Evolutionary conservation across 1,140 invertebrate species (phyloP), one percentile per base, ranked within the genome.

Genomic region (Trachelipus rathkii): DNA sequence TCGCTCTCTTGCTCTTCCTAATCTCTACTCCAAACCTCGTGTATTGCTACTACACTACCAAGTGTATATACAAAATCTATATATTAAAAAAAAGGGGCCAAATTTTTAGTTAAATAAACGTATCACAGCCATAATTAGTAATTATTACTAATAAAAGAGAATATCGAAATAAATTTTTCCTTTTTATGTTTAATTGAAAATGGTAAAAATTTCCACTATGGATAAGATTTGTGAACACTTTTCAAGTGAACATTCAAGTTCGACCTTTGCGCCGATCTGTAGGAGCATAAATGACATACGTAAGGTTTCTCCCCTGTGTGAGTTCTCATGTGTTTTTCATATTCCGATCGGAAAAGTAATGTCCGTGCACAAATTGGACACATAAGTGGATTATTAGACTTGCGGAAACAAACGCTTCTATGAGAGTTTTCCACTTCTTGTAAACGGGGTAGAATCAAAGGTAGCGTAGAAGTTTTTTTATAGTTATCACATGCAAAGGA

Each of bases 291-390:
- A 44, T 75, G 75, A 79, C 85, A 85, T 11, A 81, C 78, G 76
- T 83, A 84, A 11, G 85, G 84, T 43, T 82, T 82, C 72, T 83
- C 81, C 11, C 83, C 82, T 23, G 81, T 82, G 75, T 84, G 84
- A 10, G 81, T 82, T 43, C 83, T 69, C 72, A 82, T 74, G 77
- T 85, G 84, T 72, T 81, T 81, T 67, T 76, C 79, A 69, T 77
- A 81, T 44, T 78, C 79, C 10, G 79, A 81, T 66, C 78, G 77
- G 73, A 81, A 81, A 60, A 81, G 79, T 44, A 81, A 73, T 8
- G 78, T 72, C 13, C 79, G 75, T n/a, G 76, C 79, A 72, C 79
- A 81, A n/a, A 78, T 45, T 7, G 79, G 79, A 43, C 79, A 81
- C n/a, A 68, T 74, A 19, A 78, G 69, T 21, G 77, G 77, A 53